Conservation (phyloP, 2,113 vertebrate species). For the Macrotus californicus region DNA sequence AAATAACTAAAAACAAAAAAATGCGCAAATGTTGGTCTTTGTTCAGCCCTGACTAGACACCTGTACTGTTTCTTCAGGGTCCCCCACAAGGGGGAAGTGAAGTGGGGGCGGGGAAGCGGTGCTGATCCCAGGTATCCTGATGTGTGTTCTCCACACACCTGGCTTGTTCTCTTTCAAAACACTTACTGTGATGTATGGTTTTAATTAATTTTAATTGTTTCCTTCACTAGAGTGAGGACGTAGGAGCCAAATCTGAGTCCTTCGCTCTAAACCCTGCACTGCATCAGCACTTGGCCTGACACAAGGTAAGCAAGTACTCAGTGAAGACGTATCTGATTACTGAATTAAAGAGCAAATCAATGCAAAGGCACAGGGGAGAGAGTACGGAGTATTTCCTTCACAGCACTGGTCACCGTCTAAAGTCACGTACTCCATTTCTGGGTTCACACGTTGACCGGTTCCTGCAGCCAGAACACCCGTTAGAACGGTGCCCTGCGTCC, state of each 20-base stretch:
- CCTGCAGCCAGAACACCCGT: too few relatives aligned
- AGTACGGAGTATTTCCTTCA: not conserved
- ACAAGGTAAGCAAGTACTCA: not conserved
- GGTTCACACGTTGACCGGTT: too few relatives aligned
- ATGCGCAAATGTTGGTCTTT: not conserved
- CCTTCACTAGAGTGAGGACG: not conserved
- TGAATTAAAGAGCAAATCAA: not conserved
- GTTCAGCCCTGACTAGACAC: not conserved
- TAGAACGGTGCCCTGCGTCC: too few relatives aligned
- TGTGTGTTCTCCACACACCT: not conserved
- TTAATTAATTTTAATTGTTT: not conserved
- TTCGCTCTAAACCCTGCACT: not conserved
- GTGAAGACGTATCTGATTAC: not conserved
- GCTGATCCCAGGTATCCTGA: not conserved
- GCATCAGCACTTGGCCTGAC: not conserved
- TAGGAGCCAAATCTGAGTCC: not conserved
- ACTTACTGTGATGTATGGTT: not conserved
- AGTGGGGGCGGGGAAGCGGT: accelerated
- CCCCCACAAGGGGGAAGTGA: too few relatives aligned
- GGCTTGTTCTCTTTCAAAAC: not conserved
- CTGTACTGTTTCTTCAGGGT: not conserved
- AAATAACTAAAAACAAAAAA: not conserved
- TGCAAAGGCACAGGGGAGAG: not conserved
- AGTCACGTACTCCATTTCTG: too few relatives aligned
- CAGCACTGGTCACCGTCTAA: too few relatives aligned